Percentiles rank a stretch among this genome's conserved stretches.
phyloP scores from a whole-genome alignment of 2,797 vertebrate species.

The Peromyscus melanophrys region DNA sequence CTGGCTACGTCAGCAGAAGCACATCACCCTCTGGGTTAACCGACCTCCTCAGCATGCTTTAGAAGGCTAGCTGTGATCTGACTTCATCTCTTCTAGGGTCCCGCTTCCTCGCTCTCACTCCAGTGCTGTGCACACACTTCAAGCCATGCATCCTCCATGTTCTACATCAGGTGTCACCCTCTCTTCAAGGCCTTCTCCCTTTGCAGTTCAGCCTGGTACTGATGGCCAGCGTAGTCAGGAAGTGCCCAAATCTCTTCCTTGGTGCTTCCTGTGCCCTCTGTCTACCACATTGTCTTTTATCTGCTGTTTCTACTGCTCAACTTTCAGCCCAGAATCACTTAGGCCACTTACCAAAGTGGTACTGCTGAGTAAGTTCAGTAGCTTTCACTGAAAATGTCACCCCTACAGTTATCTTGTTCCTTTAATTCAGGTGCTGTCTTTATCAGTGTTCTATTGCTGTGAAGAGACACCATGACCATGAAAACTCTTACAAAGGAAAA shows the following conservation, averaged over 20 bases:
- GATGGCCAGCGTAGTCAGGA: fast-evolving
- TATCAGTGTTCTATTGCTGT: not conserved
- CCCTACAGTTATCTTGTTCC: slow-evolving; percentile 1
- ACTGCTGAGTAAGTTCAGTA: not conserved
- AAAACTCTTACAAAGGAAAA: not conserved
- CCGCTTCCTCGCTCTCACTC: not conserved
- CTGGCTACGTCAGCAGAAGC: slow-evolving; percentile 56
- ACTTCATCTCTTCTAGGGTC: not conserved
- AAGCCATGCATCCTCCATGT: not conserved
- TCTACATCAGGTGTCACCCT: not conserved
- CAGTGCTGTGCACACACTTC: not conserved
- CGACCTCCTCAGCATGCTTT: not conserved
- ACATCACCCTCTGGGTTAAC: not conserved
- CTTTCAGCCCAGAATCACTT: slow-evolving; percentile 29
- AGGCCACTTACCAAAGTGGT: not conserved
- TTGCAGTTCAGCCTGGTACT: not conserved
- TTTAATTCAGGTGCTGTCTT: not conserved
- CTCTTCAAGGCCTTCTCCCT: not conserved
- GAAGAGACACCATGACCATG: not conserved
- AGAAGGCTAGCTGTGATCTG: not conserved
- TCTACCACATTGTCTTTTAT: not conserved
- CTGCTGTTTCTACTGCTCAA: not conserved
- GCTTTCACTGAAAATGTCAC: not conserved
- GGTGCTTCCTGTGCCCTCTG: not conserved
- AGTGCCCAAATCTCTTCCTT: not conserved